Evolutionary conservation across 2,888 invertebrate genomes (phyloP).

Genomic region (Deilephila porcellus): DNA sequence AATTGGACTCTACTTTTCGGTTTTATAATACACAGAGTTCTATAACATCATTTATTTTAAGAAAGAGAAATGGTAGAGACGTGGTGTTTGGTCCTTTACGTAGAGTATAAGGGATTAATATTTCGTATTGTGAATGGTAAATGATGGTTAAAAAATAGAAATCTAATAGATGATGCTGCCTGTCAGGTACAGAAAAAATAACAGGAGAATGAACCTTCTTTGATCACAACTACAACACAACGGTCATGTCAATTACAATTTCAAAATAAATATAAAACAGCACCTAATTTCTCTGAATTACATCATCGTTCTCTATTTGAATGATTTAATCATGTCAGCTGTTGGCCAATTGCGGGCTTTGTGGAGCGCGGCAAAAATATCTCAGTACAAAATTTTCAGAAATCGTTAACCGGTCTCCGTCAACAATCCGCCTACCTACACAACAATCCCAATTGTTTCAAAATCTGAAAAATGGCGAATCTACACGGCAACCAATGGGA

Average conservation of each 20-base stretch:
- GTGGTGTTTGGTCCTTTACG: no score
- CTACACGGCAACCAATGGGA: constrained; percentile 70
- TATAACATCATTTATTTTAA: no score
- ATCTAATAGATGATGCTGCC: background rate
- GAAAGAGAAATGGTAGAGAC: no score
- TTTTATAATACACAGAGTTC: no score
- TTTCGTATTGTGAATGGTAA: no score
- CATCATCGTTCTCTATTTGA: constrained; percentile 28
- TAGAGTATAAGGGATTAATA: no score
- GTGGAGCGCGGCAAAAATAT: constrained; percentile 65
- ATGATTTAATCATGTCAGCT: constrained; percentile 74
- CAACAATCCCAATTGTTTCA: constrained; percentile 76
- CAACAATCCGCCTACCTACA: constrained; percentile 77
- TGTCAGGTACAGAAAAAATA: background rate
- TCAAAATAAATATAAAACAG: background rate
- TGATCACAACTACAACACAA: constrained; percentile 1
- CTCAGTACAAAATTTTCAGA: constrained; percentile 57
- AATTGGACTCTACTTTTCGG: no score
- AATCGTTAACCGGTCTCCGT: constrained; percentile 54
- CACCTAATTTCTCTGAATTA: constrained; percentile 40
- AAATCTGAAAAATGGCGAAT: constrained; percentile 80
- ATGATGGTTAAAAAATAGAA: no score
- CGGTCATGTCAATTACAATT: constrained; percentile 5
- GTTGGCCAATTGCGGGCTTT: constrained; percentile 48
- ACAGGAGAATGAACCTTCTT: background rate